These are phyloP conservation scores for Cataglyphis cursor DNA, from an alignment of 2,888 invertebrate species.

Conservation along the genomic window DNA sequence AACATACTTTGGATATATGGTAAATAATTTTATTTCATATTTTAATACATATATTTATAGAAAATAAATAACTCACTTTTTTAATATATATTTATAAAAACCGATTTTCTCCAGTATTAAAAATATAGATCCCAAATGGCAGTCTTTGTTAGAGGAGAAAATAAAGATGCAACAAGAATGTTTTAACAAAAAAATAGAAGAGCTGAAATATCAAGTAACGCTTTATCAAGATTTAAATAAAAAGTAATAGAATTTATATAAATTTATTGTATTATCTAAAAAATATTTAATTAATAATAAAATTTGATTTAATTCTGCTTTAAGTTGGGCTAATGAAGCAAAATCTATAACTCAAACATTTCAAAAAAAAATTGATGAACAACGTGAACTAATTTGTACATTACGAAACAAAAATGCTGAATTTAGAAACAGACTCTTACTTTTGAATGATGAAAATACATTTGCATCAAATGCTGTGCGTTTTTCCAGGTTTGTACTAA, in stretches of 20 bases:
- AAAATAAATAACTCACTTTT: constrained; percentile 39
- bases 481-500: constrained; percentile 72
- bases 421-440: constrained; percentile 80
- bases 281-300: constrained; percentile 5
- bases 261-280: neutral
- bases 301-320: constrained; percentile 9
- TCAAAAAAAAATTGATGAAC: constrained; percentile 88
- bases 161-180: constrained; percentile 77
- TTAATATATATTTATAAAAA: constrained; percentile 14
- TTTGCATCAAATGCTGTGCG: constrained; percentile 74
- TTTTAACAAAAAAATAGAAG: constrained; percentile 87
- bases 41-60: constrained; percentile 17
- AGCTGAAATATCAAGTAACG: constrained; percentile 89
- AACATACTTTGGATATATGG: constrained; percentile 69
- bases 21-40: constrained; percentile 63
- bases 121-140: constrained; percentile 67
- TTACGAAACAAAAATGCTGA: constrained; percentile 87
- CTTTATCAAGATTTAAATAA: constrained; percentile 89
- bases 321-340: constrained; percentile 90
- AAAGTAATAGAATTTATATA: constrained; percentile 82
- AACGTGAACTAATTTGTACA: constrained; percentile 88
- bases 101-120: constrained; percentile 53
- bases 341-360: constrained; percentile 89
- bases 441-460: constrained; percentile 76
- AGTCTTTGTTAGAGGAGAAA: constrained; percentile 63